Conservation (phyloP, 2,888 invertebrate genomes). For the Chelonus formosanus region DNA sequence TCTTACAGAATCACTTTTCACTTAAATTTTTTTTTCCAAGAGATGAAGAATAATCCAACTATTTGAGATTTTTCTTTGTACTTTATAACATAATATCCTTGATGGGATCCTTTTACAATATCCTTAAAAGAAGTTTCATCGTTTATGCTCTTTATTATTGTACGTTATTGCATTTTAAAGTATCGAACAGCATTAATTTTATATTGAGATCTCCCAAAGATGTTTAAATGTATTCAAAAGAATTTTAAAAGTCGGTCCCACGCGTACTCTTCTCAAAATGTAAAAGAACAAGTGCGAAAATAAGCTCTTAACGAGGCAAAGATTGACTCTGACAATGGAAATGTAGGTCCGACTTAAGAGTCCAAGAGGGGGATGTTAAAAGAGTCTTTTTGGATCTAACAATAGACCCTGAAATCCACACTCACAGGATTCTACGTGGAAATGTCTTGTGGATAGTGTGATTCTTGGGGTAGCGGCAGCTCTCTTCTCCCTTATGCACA, state of each 20-base stretch:
- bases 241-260: slow-evolving; percentile 18
- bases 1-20: too few relatives aligned
- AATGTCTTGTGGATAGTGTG: slow-evolving; percentile 29
- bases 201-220: slow-evolving; percentile 14
- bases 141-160: slow-evolving; percentile 8
- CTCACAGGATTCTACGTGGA: slow-evolving; percentile 44
- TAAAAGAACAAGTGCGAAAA: slow-evolving; percentile 60
- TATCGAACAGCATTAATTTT: slow-evolving; percentile 7
- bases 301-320: slow-evolving; percentile 64
- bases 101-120: slow-evolving; percentile 1
- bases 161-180: slow-evolving; percentile 10
- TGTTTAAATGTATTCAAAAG: slow-evolving; percentile 4
- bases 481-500: slow-evolving; percentile 36
- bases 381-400: slow-evolving; percentile 49
- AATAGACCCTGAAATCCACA: slow-evolving; percentile 60
- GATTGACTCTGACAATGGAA: slow-evolving; percentile 61
- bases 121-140: not conserved
- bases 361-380: slow-evolving; percentile 4
- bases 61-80: too few relatives aligned
- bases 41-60: too few relatives aligned
- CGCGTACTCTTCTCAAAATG: not conserved
- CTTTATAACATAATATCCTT: not conserved
- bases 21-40: too few relatives aligned
- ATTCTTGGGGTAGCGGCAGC: slow-evolving; percentile 19
- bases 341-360: slow-evolving; percentile 14